phyloP scores from a whole-genome alignment of 1,140 invertebrate genomes.

The Calephelis nemesis region DNA sequence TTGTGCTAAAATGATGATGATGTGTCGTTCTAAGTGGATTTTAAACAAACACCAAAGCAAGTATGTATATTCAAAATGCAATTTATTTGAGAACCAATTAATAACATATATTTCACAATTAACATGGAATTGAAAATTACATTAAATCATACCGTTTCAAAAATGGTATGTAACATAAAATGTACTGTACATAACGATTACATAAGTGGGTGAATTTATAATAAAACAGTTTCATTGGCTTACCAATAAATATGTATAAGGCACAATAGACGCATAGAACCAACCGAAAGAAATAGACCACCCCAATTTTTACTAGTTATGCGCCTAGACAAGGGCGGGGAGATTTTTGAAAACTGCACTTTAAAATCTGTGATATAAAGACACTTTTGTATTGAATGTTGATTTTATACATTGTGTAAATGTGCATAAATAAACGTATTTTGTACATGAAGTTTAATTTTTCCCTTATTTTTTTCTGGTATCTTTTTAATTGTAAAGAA shows the following conservation, averaged over 20 bases:
- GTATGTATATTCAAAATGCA: not conserved
- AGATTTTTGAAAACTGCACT: conserved; percentile 14
- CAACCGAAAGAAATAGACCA: conserved; percentile 37
- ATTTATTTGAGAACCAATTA: not conserved
- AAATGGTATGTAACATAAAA: not conserved
- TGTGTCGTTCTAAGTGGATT: not conserved
- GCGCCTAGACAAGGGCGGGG: conserved; percentile 35
- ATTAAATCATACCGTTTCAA: not conserved
- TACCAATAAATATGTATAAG: conserved; percentile 17
- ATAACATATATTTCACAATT: not conserved
- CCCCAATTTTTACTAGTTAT: conserved; percentile 37
- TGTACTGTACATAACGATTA: not conserved
- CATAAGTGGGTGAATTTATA: conserved; percentile 4
- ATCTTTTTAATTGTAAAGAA: too few relatives aligned
- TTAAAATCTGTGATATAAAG: not conserved
- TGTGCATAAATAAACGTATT: not conserved
- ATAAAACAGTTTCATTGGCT: conserved; percentile 5
- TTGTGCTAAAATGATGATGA: too few relatives aligned
- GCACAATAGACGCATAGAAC: conserved; percentile 22
- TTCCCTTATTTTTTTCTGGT: too few relatives aligned
- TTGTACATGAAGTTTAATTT: too few relatives aligned
- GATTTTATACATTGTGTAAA: not conserved
- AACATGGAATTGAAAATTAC: not conserved
- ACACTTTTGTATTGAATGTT: not conserved
- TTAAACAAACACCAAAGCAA: not conserved